phyloP scores from a whole-genome alignment of 2,797 vertebrate genomes.

The Hirundo rustica region DNA sequence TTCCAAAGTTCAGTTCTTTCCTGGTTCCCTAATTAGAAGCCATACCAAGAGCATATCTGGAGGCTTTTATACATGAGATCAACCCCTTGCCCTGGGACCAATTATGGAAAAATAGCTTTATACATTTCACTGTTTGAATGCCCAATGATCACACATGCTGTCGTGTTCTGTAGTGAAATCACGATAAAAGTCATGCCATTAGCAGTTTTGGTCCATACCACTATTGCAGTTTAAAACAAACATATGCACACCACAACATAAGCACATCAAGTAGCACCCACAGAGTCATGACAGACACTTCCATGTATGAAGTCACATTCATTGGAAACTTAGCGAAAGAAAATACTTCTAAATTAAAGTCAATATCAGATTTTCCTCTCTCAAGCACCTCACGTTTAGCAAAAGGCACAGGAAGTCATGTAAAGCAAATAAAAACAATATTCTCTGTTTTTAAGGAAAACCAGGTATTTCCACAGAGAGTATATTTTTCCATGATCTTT shows the following conservation, averaged over 20 bases:
- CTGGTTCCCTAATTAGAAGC: conserved; percentile 77
- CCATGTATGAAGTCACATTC: neutral
- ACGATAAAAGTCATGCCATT: conserved; percentile 23
- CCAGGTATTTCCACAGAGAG: neutral
- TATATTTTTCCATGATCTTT: accelerated
- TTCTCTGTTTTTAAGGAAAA: neutral
- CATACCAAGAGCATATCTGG: conserved; percentile 64
- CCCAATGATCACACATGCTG: conserved; percentile 64
- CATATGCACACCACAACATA: neutral
- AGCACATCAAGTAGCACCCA: neutral
- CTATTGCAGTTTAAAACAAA: neutral
- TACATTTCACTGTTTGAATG: conserved; percentile 69
- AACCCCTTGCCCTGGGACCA: conserved; percentile 77
- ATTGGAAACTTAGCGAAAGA: neutral
- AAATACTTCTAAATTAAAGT: neutral
- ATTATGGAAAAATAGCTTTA: conserved; percentile 76
- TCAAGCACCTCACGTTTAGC: neutral
- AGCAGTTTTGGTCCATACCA: neutral
- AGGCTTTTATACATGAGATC: conserved; percentile 71
- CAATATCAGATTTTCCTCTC: neutral
- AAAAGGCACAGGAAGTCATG: neutral
- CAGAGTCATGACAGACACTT: neutral
- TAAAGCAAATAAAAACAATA: accelerated
- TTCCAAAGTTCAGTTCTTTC: conserved; percentile 76
- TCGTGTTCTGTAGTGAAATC: conserved; percentile 62